These are phyloP conservation scores for Pelmatolapia mariae DNA, from an alignment of 2,113 vertebrate species.

Conservation along the genomic window DNA sequence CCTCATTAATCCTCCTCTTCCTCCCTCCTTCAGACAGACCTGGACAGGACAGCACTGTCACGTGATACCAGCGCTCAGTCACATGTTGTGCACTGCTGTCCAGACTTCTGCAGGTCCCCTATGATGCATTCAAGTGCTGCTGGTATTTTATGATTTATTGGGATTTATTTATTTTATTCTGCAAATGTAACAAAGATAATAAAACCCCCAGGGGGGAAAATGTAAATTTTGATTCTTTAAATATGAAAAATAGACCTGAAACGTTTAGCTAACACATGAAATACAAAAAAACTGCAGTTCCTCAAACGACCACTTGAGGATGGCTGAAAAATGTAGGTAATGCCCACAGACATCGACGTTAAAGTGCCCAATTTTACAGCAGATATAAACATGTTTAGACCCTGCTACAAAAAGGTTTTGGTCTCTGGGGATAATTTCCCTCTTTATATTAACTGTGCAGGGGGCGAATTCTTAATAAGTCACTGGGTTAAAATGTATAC, in stretches of 20 bases:
- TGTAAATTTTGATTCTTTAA: not conserved
- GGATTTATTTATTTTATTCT: fast-evolving
- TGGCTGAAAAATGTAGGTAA: not conserved
- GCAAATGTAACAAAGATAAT: not conserved
- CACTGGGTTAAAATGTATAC: no score
- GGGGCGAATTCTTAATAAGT: no score
- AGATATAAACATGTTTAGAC: not conserved
- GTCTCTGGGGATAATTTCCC: not conserved
- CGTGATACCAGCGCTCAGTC: not conserved
- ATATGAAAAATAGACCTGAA: not conserved
- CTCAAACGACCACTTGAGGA: not conserved
- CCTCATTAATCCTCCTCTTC: not conserved
- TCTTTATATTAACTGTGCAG: not conserved
- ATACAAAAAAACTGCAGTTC: not conserved
- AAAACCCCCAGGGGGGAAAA: not conserved
- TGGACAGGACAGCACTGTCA: not conserved
- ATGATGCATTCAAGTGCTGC: not conserved
- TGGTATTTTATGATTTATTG: fast-evolving
- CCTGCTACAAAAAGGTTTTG: not conserved
- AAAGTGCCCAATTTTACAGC: not conserved
- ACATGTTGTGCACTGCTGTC: not conserved
- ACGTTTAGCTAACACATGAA: not conserved
- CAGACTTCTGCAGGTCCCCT: not conserved
- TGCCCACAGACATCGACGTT: not conserved
- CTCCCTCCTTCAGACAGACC: not conserved